Percentiles rank a stretch among this genome's conserved stretches.
Conservation (phyloP, 2,113 vertebrate species). For the Conger conger region DNA sequence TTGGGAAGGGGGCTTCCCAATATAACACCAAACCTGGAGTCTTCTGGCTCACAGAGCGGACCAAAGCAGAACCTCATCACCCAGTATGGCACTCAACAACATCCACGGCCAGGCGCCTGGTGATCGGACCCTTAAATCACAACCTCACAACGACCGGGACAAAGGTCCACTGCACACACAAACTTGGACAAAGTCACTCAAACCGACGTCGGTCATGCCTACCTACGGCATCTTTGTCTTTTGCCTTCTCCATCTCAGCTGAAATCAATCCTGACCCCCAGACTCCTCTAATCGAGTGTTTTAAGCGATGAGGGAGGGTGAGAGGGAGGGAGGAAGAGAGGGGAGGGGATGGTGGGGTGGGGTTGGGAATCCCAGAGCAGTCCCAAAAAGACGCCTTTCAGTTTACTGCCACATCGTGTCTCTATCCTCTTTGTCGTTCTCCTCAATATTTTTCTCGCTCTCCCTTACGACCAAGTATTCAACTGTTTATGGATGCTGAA, state of each 20-base stretch:
- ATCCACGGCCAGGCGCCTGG: neutral
- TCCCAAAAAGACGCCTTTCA: neutral
- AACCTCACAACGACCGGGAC: slow-evolving; percentile 3
- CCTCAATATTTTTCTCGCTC: neutral
- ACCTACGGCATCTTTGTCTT: slow-evolving; percentile 45
- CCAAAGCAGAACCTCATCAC: neutral
- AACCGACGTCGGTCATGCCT: slow-evolving; percentile 1
- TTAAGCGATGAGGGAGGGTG: neutral
- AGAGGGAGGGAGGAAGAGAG: too few relatives aligned
- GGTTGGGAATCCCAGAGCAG: slow-evolving; percentile 30
- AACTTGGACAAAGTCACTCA: neutral
- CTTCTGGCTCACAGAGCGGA: neutral
- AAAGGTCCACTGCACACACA: neutral
- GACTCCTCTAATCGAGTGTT: slow-evolving; percentile 33
- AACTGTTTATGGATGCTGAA: neutral
- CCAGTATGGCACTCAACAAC: neutral
- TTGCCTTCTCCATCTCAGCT: slow-evolving; percentile 29
- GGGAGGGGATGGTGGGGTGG: neutral
- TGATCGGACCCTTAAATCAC: neutral
- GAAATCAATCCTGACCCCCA: slow-evolving; percentile 1
- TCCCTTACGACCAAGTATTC: neutral
- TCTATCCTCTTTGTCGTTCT: neutral
- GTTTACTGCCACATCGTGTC: neutral
- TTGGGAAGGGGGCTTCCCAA: neutral
- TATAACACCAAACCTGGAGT: neutral